A percentile compares a stretch with the other conserved stretches of the same genome.
These are phyloP conservation scores for Sebastiscus albofasciatus DNA, from an alignment of 2,797 vertebrate genomes.

Conservation along the genomic window DNA sequence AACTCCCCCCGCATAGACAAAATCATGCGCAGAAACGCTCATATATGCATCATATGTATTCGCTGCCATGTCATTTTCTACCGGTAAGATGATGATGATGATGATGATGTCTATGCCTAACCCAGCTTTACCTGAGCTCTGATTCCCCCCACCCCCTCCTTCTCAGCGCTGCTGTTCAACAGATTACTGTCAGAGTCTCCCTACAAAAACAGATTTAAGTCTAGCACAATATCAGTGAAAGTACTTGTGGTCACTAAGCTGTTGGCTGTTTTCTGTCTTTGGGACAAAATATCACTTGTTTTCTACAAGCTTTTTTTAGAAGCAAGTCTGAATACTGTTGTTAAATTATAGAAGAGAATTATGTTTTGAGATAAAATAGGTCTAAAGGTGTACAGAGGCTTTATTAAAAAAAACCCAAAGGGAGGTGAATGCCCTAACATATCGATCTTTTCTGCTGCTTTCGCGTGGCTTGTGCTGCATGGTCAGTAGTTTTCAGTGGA, in stretches of 20 bases:
- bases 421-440: conserved; percentile 39
- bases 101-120: conserved; percentile 27
- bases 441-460: conserved; percentile 44
- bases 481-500: conserved; percentile 6
- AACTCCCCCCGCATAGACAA: conserved; percentile 83
- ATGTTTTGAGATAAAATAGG: conserved; percentile 34
- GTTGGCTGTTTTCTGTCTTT: background rate
- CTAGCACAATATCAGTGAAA: background rate
- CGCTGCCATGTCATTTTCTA: conserved; percentile 56
- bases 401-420: conserved; percentile 36
- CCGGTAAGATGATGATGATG: conserved; percentile 10
- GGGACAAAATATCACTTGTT: conserved; percentile 3
- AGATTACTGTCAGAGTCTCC: conserved; percentile 1
- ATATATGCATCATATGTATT: background rate
- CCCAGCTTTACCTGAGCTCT: conserved; percentile 22
- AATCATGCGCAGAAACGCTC: conserved; percentile 13
- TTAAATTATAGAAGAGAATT: conserved; percentile 30
- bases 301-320: conserved; percentile 29
- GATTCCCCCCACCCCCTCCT: background rate
- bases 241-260: conserved; percentile 1
- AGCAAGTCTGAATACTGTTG: conserved; percentile 16
- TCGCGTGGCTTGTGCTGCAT: conserved; percentile 30
- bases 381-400: conserved; percentile 49
- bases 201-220: background rate
- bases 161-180: conserved; percentile 18